Evolutionary conservation across 2,113 vertebrate species (phyloP).

Genomic region (Mesocricetus auratus): DNA sequence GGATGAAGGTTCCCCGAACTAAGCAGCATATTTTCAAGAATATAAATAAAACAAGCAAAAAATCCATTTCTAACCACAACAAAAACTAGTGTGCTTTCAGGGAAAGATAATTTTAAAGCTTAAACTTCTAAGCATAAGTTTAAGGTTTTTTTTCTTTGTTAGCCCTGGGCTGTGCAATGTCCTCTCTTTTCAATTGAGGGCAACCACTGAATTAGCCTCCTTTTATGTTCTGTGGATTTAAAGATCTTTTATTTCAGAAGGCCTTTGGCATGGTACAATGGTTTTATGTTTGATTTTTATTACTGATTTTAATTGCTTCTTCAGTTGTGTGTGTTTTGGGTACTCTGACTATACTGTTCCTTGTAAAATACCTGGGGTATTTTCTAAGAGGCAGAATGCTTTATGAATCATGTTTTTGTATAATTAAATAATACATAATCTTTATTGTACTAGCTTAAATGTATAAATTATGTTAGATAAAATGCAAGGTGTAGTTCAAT

Average conservation of each 20-base stretch:
- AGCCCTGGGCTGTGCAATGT: slow-evolving; percentile 27
- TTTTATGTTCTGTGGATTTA: slow-evolving; percentile 79
- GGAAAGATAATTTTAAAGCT: slow-evolving; percentile 42
- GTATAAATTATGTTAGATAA: slow-evolving; percentile 32
- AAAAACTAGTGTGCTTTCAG: neutral
- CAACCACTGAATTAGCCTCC: slow-evolving; percentile 68
- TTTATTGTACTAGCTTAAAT: slow-evolving; percentile 53
- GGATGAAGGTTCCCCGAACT: no score
- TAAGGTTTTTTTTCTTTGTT: slow-evolving; percentile 48
- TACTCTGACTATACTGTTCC: slow-evolving; percentile 67
- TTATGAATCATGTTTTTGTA: slow-evolving; percentile 59
- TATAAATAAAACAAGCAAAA: neutral
- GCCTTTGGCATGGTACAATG: slow-evolving; percentile 78
- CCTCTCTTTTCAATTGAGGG: slow-evolving; percentile 73
- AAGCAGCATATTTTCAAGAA: slow-evolving; percentile 26
- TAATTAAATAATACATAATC: slow-evolving; percentile 77
- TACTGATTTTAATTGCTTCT: slow-evolving; percentile 80
- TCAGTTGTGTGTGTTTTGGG: slow-evolving; percentile 75
- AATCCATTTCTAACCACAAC: neutral
- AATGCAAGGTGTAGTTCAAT: slow-evolving; percentile 28
- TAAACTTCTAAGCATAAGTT: slow-evolving; percentile 52
- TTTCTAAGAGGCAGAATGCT: slow-evolving; percentile 71
- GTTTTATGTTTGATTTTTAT: slow-evolving; percentile 83
- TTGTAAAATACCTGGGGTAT: slow-evolving; percentile 76
- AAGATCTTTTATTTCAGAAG: slow-evolving; percentile 79